Evolutionary conservation across 2,797 vertebrate species (phyloP).

Genomic region (Chaetophractus vellerosus): DNA sequence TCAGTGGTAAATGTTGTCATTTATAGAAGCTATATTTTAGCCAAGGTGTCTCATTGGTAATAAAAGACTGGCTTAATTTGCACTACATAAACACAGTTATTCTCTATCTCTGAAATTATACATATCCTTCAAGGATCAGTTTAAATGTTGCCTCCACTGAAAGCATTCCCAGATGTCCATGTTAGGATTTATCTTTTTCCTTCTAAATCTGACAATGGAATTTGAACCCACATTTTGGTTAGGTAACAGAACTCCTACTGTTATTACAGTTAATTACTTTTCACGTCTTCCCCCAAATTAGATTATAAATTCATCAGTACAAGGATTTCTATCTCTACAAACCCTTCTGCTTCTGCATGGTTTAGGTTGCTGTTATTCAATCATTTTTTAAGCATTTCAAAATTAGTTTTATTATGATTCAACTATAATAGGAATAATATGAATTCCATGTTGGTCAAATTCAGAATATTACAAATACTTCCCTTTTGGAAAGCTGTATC

Average conservation of each 20-base stretch:
- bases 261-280: neutral
- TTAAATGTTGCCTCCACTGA: neutral
- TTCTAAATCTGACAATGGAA: neutral
- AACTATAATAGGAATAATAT: neutral
- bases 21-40: neutral
- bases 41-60: neutral
- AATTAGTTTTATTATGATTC: neutral
- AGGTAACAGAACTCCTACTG: neutral
- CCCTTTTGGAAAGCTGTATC: neutral
- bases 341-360: neutral
- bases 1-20: neutral
- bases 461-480: neutral
- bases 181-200: neutral
- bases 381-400: neutral
- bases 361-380: conserved; percentile 11
- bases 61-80: neutral
- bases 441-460: neutral
- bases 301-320: neutral
- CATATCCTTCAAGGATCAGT: conserved; percentile 20
- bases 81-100: neutral
- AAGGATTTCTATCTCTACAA: neutral
- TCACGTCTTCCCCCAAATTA: neutral
- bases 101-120: neutral
- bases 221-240: neutral
- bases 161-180: neutral